These are phyloP conservation scores for Sphecodes monilicornis DNA, from an alignment of 2,888 invertebrate species.

Conservation along the genomic window DNA sequence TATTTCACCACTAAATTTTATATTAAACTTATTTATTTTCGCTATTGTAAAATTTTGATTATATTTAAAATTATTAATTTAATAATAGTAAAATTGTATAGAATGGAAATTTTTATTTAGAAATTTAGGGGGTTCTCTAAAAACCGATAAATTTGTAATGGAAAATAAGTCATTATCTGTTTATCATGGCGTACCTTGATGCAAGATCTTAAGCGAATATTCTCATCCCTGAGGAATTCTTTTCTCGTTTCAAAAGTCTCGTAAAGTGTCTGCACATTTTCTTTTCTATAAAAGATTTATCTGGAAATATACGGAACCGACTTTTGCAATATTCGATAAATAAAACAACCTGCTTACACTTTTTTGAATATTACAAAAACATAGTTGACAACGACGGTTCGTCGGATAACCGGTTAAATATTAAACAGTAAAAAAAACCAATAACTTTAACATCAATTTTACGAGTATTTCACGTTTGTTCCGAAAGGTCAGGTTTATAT, in stretches of 20 bases:
- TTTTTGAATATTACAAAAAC: not conserved
- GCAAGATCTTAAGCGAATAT: not conserved
- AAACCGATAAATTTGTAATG: not conserved
- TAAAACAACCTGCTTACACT: not conserved
- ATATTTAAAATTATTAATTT: no score
- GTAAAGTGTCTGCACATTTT: not conserved
- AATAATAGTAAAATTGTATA: no score
- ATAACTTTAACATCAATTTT: not conserved
- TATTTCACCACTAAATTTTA: no score
- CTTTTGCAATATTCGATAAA: not conserved
- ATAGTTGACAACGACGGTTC: not conserved
- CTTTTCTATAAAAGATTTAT: not conserved
- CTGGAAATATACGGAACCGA: not conserved
- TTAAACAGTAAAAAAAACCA: not conserved
- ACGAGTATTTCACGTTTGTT: not conserved
- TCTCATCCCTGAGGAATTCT: not conserved
- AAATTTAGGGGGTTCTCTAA: not conserved
- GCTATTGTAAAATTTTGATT: no score
- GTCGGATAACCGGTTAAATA: not conserved
- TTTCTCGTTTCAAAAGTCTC: not conserved
- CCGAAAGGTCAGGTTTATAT: not conserved
- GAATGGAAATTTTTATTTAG: no score
- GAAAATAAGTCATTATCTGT: not conserved
- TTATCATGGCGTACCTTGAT: not conserved
- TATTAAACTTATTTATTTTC: no score